Conservation (phyloP, 2,797 vertebrate species). For the Sciaenops ocellatus region DNA sequence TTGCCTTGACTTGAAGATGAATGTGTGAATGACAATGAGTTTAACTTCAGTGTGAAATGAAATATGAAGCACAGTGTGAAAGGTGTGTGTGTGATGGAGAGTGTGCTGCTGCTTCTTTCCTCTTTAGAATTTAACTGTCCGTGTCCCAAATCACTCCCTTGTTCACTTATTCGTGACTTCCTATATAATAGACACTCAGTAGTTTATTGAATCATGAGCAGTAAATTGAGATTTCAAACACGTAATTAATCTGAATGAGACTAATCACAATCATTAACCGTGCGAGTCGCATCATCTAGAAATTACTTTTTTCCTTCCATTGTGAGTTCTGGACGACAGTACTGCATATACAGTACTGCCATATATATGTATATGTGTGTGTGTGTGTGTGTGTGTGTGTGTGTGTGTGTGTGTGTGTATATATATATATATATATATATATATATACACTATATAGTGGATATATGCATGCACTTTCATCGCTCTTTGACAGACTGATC, state of each 20-base stretch:
- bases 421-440: too few species aligned
- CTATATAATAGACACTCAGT: neutral
- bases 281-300: neutral
- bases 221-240: neutral
- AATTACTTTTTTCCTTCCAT: neutral
- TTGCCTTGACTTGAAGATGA: slow-evolving; percentile 13
- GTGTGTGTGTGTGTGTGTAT: too few species aligned
- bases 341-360: too few species aligned
- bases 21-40: slow-evolving; percentile 23
- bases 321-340: too few species aligned
- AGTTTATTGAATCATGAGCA: neutral
- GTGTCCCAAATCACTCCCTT: too few species aligned
- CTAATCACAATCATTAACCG: too few species aligned
- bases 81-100: neutral
- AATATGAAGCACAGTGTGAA: slow-evolving; percentile 6
- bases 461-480: too few species aligned
- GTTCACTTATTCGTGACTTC: neutral
- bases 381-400: too few species aligned
- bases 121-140: neutral
- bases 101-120: neutral
- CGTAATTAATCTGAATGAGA: too few species aligned
- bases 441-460: too few species aligned
- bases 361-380: too few species aligned
- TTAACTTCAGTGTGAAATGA: slow-evolving; percentile 14
- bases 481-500: neutral